phyloP scores from a whole-genome alignment of 2,888 invertebrate species.

The Crossocerus cetratus region DNA sequence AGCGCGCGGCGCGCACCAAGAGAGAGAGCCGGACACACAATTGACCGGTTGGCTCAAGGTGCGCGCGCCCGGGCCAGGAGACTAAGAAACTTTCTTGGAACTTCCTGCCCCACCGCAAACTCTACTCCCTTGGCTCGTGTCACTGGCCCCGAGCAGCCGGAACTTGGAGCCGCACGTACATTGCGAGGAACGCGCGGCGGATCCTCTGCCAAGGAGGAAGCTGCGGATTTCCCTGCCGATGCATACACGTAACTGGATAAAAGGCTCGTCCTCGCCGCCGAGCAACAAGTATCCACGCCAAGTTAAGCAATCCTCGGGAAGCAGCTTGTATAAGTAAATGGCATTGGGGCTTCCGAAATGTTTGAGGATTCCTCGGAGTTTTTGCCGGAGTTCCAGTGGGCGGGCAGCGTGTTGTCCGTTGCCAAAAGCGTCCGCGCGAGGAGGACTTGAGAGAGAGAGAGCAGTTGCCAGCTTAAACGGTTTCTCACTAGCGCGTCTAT shows the following conservation, averaged over 20 bases:
- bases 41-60: slow-evolving; percentile 18
- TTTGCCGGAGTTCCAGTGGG: too few relatives aligned
- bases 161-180: background rate
- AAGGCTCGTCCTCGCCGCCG: background rate
- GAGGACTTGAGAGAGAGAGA: too few relatives aligned
- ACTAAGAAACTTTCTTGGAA: slow-evolving; percentile 40
- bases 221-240: background rate
- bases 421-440: too few relatives aligned
- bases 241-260: background rate
- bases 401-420: too few relatives aligned
- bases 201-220: background rate
- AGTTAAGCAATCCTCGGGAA: too few relatives aligned
- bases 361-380: too few relatives aligned
- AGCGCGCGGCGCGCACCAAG: background rate
- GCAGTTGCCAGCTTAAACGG: too few relatives aligned
- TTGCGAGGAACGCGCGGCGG: background rate
- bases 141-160: background rate
- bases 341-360: too few relatives aligned
- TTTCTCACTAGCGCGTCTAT: too few relatives aligned
- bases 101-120: slow-evolving; percentile 18
- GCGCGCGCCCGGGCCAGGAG: background rate
- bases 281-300: background rate
- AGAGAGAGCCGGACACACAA: slow-evolving; percentile 24
- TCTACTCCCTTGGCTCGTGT: slow-evolving; percentile 1
- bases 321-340: too few relatives aligned